phyloP scores from a whole-genome alignment of 2,888 invertebrate species.

The Osedax fenrisi region DNA sequence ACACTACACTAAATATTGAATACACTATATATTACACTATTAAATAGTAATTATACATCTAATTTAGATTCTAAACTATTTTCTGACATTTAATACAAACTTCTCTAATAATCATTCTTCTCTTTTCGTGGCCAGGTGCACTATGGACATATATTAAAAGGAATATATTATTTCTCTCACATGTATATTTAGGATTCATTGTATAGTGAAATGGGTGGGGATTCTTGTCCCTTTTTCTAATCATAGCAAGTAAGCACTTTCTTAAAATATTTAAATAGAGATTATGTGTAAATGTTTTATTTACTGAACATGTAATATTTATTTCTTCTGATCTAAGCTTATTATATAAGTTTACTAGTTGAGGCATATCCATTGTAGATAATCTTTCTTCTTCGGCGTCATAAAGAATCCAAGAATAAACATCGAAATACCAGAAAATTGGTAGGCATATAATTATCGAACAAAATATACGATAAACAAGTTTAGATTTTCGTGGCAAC shows the following conservation, averaged over 20 bases:
- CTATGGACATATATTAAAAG: constrained; percentile 45
- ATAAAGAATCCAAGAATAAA: not conserved
- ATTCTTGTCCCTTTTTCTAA: constrained; percentile 30
- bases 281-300: not conserved
- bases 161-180: constrained; percentile 35
- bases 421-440: not conserved
- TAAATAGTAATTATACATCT: no score
- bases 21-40: no score
- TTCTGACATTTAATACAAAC: constrained; percentile 45
- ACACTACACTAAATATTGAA: no score
- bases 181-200: constrained; percentile 39
- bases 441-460: not conserved
- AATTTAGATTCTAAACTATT: no score
- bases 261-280: not conserved
- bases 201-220: constrained; percentile 40
- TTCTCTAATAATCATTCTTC: constrained; percentile 43
- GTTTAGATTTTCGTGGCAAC: not conserved
- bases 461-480: not conserved
- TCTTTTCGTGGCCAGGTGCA: constrained; percentile 43
- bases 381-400: not conserved
- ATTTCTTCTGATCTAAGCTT: not conserved
- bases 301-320: not conserved
- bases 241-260: not conserved
- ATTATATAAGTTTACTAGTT: not conserved
- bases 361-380: not conserved